Percentiles rank a stretch among this genome's conserved stretches.
These are phyloP conservation scores for Catocala sponsa DNA, from an alignment of 2,888 invertebrate genomes.

Conservation along the genomic window DNA sequence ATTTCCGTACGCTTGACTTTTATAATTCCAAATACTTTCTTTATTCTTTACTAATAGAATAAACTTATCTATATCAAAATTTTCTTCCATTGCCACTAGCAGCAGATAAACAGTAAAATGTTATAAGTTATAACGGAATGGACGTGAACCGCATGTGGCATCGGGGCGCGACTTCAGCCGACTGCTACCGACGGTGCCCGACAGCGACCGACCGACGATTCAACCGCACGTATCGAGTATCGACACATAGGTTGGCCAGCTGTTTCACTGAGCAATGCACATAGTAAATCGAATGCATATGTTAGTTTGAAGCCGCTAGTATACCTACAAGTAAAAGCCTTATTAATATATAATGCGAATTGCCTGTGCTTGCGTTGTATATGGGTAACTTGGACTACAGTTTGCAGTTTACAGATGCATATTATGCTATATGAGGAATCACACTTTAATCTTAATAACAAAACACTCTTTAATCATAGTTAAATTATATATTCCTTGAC, in stretches of 20 bases:
- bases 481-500: too few species aligned
- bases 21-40: slow-evolving; percentile 23
- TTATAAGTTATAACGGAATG: neutral
- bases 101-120: neutral
- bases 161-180: slow-evolving; percentile 14
- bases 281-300: too few species aligned
- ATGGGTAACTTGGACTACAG: too few species aligned
- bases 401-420: too few species aligned
- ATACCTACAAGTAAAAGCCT: too few species aligned
- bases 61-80: slow-evolving; percentile 16
- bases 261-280: too few species aligned
- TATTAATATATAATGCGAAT: too few species aligned
- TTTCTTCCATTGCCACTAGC: slow-evolving; percentile 14
- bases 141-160: slow-evolving; percentile 12
- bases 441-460: too few species aligned
- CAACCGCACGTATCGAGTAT: slow-evolving; percentile 10
- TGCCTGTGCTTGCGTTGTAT: too few species aligned
- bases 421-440: too few species aligned
- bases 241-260: neutral
- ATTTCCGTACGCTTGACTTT: slow-evolving; percentile 9
- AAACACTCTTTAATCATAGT: too few species aligned
- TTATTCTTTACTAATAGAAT: slow-evolving; percentile 9
- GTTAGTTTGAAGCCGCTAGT: too few species aligned
- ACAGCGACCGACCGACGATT: slow-evolving; percentile 10
- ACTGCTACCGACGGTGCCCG: slow-evolving; percentile 18